phyloP scores from a whole-genome alignment of 2,113 vertebrate species.

The Indri indri region DNA sequence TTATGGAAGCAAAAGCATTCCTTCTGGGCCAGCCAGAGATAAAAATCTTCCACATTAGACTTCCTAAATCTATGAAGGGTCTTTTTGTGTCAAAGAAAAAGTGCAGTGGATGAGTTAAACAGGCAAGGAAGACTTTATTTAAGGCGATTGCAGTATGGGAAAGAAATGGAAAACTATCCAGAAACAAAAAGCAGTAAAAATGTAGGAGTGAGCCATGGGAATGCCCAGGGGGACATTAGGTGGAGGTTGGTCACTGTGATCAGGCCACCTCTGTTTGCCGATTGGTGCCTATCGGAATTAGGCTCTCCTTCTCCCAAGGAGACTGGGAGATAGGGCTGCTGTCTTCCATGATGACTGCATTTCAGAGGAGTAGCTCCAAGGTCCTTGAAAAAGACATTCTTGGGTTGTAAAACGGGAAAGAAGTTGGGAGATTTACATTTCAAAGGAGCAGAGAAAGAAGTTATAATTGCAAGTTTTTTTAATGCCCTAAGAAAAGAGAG shows the following conservation, averaged over 20 bases:
- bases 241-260: rapidly evolving
- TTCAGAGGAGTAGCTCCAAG: neutral
- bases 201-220: rapidly evolving
- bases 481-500: neutral
- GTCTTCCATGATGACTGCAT: neutral
- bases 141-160: neutral
- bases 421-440: neutral
- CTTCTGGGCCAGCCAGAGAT: neutral
- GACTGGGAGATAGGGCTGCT: too few relatives aligned
- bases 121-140: neutral
- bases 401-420: neutral
- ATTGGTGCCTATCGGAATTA: too few relatives aligned
- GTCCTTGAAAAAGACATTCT: too few relatives aligned
- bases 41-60: neutral
- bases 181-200: neutral
- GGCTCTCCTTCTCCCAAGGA: neutral
- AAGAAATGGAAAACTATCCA: neutral
- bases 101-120: neutral
- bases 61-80: neutral
- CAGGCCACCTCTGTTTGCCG: too few relatives aligned
- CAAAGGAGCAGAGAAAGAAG: neutral
- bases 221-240: rapidly evolving
- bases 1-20: neutral
- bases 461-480: neutral
- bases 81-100: neutral